phyloP scores from a whole-genome alignment of 2,113 vertebrate species.

The Columba janthina region DNA sequence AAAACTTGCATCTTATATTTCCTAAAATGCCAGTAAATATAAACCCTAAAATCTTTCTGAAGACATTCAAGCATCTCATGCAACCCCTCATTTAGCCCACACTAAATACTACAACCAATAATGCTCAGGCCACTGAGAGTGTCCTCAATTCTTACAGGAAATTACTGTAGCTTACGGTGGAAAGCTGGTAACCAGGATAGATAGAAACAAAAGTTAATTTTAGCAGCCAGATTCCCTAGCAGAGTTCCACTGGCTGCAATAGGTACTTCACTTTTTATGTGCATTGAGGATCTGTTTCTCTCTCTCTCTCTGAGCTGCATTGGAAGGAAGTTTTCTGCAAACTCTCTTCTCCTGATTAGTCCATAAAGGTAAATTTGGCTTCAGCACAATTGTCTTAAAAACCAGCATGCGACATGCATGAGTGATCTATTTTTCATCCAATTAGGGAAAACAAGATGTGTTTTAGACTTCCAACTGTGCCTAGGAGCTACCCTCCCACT shows the following conservation, averaged over 20 bases:
- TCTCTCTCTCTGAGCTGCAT: background rate
- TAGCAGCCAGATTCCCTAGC: background rate
- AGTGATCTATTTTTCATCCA: constrained; percentile 54
- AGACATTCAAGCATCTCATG: background rate
- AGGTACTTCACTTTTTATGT: background rate
- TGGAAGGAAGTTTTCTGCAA: background rate
- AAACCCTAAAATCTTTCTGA: background rate
- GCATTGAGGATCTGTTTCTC: background rate
- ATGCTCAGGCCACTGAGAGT: accelerated
- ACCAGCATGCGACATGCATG: background rate
- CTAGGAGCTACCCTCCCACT: background rate
- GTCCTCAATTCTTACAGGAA: background rate
- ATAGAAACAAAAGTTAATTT: background rate
- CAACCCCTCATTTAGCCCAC: background rate
- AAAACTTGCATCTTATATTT: background rate
- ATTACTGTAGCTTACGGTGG: background rate
- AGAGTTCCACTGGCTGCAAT: background rate
- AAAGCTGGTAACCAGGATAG: background rate
- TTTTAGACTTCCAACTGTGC: background rate
- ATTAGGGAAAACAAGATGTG: constrained; percentile 21
- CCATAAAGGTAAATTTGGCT: constrained; percentile 17
- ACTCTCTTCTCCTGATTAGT: constrained; percentile 7
- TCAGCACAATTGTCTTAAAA: constrained; percentile 26
- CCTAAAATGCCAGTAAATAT: background rate
- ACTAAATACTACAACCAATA: background rate